Evolutionary conservation across 1,140 invertebrate genomes (phyloP), one percentile per base, ranked within the genome.

Genomic region (Drosophila virilis): DNA sequence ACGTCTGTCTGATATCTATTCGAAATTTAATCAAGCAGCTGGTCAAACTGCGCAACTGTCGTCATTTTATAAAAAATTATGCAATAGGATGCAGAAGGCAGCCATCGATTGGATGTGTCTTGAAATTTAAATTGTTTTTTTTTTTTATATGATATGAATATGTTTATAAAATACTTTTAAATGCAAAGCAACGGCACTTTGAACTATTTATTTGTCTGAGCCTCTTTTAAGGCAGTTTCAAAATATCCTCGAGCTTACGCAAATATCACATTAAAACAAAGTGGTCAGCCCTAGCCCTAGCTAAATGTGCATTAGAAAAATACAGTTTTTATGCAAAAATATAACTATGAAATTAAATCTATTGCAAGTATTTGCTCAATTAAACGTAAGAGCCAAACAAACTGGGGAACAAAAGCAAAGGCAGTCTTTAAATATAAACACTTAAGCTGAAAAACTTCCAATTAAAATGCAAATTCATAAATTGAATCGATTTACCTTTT

Each of bases 1-100:
- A 64, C 43, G 42, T 77, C 64, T 73, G 68, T 67, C 55, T 40
- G 60, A 86, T 86, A 85, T 85, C 78, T 81, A 86, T 86, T 78
- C 8, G 40, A 78, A 65, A 81, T 74, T 86, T 69, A 81, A 81
- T 81, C 66, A 81, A 77, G 65, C 74, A 61, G 43, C 69, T 62
- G 61, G 57, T 43, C 46, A 70, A 81, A 81, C 55, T 81, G 73
- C 37, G 45, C 77, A 59, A 60, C 67, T 65, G 64, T 67, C 62
- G 58, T 59, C 62, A 50, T 12, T 69, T 81, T 54, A 66, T 42
- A 15, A 72, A 62, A 52, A 73, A 85, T 86, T 72, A 86, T 73
- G 54, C 51, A 52, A 51, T 42, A 52, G 22, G 40, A 22, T 52
- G 33, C 13, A 15, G 8, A 7, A 15, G 17, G 28, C 5, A 50